Conservation (phyloP, 2,797 vertebrate genomes). For the Orientallactaga sibirica region DNA sequence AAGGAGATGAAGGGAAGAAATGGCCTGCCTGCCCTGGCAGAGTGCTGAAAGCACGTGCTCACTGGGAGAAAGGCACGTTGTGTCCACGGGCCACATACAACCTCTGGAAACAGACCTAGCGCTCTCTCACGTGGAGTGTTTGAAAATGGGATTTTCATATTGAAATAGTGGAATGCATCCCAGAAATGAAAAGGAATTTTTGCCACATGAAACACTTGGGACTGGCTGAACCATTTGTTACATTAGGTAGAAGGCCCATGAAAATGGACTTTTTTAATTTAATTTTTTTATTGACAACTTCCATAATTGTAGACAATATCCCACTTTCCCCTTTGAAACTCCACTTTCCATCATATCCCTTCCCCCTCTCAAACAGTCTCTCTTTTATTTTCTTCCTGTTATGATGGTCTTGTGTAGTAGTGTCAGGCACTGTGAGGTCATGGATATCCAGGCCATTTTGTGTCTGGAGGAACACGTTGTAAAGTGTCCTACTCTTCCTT, state of each 20-base stretch:
- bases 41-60: not conserved
- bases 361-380: no score
- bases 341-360: no score
- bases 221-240: not conserved
- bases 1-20: not conserved
- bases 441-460: no score
- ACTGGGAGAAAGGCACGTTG: not conserved
- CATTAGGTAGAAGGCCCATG: not conserved
- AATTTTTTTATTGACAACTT: no score
- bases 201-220: not conserved
- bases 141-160: not conserved
- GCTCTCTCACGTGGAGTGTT: not conserved
- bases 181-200: not conserved
- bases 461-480: no score
- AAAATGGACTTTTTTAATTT: not conserved
- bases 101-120: constrained; percentile 2
- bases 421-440: no score
- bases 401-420: no score
- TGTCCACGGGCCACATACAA: not conserved
- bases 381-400: no score
- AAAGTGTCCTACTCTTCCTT: no score
- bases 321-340: no score
- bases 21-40: not conserved
- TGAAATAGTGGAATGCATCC: not conserved
- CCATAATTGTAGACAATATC: no score